Evolutionary conservation across 2,113 vertebrate species (phyloP).

Genomic region (Gallinago paraguaiae): DNA sequence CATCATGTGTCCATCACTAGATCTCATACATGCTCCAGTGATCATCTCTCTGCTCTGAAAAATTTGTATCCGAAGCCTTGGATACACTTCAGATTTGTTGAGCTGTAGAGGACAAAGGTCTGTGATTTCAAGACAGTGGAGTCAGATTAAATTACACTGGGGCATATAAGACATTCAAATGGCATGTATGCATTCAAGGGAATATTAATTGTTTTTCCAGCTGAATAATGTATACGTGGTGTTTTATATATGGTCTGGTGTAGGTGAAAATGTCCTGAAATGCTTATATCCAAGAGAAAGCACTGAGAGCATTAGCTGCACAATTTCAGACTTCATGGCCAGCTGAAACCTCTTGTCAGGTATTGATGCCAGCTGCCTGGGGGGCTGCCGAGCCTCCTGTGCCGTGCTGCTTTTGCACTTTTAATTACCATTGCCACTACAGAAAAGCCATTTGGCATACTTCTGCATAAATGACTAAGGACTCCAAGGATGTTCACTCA

Average conservation of each 20-base stretch:
- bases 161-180: neutral
- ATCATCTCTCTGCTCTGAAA: neutral
- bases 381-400: neutral
- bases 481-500: neutral
- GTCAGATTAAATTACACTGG: neutral
- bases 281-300: neutral
- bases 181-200: neutral
- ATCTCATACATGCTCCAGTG: neutral
- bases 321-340: neutral
- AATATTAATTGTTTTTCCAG: neutral
- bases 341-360: conserved; percentile 15
- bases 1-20: neutral
- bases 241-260: neutral
- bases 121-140: neutral
- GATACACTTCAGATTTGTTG: neutral
- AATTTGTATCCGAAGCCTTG: neutral
- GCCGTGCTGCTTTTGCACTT: neutral
- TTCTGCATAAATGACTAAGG: neutral
- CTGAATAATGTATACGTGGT: neutral
- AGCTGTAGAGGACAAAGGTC: neutral
- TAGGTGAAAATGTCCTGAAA: neutral
- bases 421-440: neutral
- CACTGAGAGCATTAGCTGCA: neutral
- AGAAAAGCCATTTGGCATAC: neutral
- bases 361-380: neutral